Evolutionary conservation across 2,888 invertebrate species (phyloP).

Genomic region (Furcula furcula): DNA sequence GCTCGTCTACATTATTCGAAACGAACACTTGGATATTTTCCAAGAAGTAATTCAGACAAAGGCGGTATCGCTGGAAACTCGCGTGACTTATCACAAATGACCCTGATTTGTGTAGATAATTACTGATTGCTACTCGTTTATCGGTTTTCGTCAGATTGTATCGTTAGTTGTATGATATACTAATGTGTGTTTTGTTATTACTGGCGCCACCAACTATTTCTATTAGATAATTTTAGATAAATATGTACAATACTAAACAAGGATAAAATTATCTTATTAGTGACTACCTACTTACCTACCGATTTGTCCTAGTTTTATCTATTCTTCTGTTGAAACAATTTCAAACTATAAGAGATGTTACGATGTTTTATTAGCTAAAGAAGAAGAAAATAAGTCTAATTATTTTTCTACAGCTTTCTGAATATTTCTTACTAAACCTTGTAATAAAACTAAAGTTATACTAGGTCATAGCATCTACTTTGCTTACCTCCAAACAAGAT

Average conservation of each 20-base stretch:
- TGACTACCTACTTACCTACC: no score
- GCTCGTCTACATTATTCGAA: no score
- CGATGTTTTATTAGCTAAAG: no score
- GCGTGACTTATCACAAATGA: constrained; percentile 55
- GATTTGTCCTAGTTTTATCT: not conserved
- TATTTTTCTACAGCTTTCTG: no score
- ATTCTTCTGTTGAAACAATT: constrained; percentile 3
- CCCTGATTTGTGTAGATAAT: constrained; percentile 69
- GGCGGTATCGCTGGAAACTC: constrained; percentile 17
- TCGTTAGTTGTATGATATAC: constrained; percentile 29
- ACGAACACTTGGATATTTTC: no score
- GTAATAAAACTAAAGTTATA: no score
- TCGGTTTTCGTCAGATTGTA: constrained; percentile 48
- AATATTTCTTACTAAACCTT: no score
- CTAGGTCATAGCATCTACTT: no score
- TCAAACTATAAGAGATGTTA: constrained; percentile 1
- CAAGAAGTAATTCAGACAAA: constrained; percentile 23
- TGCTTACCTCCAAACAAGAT: no score
- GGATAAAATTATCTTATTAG: constrained; percentile 2
- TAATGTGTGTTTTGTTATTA: constrained; percentile 38
- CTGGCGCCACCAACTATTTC: constrained; percentile 42
- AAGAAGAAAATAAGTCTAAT: no score
- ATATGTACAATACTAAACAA: not conserved
- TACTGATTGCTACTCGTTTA: constrained; percentile 57
- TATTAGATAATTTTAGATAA: constrained; percentile 13